phyloP scores from a whole-genome alignment of 2,888 invertebrate genomes.

The Panzeria rudis region DNA sequence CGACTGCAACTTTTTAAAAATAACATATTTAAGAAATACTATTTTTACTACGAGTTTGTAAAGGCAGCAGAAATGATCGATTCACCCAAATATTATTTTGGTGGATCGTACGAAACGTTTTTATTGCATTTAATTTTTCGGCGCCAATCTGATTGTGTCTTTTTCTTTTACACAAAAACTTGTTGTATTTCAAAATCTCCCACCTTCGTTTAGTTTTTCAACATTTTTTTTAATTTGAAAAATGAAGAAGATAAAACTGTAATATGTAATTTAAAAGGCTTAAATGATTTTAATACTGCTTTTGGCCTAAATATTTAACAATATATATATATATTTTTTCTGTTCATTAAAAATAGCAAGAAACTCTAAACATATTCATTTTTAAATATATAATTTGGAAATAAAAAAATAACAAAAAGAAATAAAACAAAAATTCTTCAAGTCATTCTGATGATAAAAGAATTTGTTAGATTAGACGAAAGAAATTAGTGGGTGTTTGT shows the following conservation, averaged over 20 bases:
- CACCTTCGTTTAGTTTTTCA: neutral
- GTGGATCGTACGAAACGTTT: neutral
- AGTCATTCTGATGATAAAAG: neutral
- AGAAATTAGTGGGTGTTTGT: constrained; percentile 25
- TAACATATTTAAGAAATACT: neutral
- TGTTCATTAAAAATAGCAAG: neutral
- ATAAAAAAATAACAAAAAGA: neutral
- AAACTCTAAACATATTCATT: neutral
- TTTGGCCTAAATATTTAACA: constrained; percentile 37
- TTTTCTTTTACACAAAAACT: neutral
- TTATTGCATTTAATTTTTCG: neutral
- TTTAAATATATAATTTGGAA: neutral
- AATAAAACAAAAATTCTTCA: neutral
- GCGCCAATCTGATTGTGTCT: constrained; percentile 1
- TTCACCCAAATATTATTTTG: neutral
- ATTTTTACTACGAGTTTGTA: neutral
- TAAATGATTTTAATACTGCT: constrained; percentile 8
- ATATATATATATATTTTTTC: neutral
- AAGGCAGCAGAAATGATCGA: neutral
- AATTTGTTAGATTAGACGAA: constrained; percentile 1
- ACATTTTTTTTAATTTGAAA: neutral
- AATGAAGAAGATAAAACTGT: neutral
- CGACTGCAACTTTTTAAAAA: too few relatives aligned
- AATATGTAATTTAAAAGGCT: neutral
- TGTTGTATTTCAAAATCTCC: neutral